Conservation (phyloP, 2,888 invertebrate genomes). For the Drosophila pseudotalamancana region DNA sequence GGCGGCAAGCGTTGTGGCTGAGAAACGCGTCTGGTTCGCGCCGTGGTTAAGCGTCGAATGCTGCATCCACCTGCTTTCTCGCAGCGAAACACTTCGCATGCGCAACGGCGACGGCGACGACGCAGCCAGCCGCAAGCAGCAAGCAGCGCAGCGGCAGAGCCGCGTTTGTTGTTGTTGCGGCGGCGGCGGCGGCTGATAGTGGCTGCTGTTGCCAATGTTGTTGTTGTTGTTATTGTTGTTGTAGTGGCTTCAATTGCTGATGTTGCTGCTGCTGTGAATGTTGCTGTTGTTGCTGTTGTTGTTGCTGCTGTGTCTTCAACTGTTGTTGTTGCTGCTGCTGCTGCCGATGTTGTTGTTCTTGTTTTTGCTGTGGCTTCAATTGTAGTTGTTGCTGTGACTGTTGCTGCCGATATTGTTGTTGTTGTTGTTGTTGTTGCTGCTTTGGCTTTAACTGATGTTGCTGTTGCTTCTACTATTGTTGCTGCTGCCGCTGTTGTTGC, state of each 20-base stretch:
- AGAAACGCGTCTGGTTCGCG: slow-evolving; percentile 84
- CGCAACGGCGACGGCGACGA: slow-evolving; percentile 68
- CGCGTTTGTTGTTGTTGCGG: slow-evolving; percentile 6
- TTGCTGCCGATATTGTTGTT: too few relatives aligned
- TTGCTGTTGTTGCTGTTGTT: too few relatives aligned
- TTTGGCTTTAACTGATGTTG: too few relatives aligned
- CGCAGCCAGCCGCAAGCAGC: slow-evolving; percentile 50
- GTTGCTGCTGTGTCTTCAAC: too few relatives aligned
- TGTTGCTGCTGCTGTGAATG: neutral
- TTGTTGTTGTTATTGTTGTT: neutral
- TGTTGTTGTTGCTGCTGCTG: neutral
- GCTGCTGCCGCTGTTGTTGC: too few relatives aligned
- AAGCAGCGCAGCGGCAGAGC: slow-evolving; percentile 11
- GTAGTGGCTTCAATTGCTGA: too few relatives aligned
- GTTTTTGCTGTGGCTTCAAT: too few relatives aligned
- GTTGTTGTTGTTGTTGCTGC: too few relatives aligned
- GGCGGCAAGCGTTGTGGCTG: slow-evolving; percentile 44
- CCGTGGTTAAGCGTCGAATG: slow-evolving; percentile 85
- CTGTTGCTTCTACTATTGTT: neutral
- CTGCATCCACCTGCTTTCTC: slow-evolving; percentile 85
- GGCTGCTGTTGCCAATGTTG: slow-evolving; percentile 25
- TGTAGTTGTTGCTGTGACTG: too few relatives aligned
- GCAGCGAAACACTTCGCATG: slow-evolving; percentile 84
- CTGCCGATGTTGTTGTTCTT: slow-evolving; percentile 1
- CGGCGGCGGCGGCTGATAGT: slow-evolving; percentile 21